A percentile compares a stretch with the other conserved stretches of the same genome.
Conservation (phyloP, 2,888 invertebrate species). For the Phaedon cochleariae region DNA sequence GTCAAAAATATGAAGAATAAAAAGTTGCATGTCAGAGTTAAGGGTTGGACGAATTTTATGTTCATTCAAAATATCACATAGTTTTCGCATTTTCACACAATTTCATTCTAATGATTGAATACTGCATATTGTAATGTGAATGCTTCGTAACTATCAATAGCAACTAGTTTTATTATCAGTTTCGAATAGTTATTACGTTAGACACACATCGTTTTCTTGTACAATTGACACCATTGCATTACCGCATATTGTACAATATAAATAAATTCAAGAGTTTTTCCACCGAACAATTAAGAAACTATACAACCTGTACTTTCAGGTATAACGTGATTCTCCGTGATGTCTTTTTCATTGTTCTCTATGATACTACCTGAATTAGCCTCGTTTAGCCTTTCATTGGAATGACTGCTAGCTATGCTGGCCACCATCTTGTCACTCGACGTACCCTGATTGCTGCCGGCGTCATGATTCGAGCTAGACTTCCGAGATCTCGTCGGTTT, state of each 20-base stretch:
- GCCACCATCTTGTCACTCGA: constrained; percentile 42
- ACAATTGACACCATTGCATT: background rate
- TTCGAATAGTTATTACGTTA: background rate
- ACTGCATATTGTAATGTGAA: background rate
- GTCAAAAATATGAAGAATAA: background rate
- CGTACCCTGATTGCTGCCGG: constrained; percentile 17
- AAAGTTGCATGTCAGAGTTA: background rate
- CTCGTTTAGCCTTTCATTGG: constrained; percentile 48
- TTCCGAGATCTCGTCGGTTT: constrained; percentile 54
- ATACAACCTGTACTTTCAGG: constrained; percentile 55
- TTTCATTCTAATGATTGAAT: background rate
- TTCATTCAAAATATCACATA: background rate
- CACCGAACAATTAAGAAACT: constrained; percentile 48
- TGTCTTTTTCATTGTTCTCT: constrained; percentile 34
- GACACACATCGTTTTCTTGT: background rate
- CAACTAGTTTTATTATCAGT: background rate
- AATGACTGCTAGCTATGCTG: constrained; percentile 41
- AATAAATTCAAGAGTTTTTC: background rate
- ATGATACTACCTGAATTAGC: constrained; percentile 33
- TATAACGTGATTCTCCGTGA: constrained; percentile 41
- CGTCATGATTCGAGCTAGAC: constrained; percentile 58
- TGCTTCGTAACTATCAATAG: background rate
- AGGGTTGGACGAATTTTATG: background rate
- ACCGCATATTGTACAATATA: too few species aligned
- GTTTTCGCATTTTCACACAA: background rate